These are phyloP conservation scores for Aphidius ervi DNA, from an alignment of 1,140 invertebrate genomes.

Conservation along the genomic window DNA sequence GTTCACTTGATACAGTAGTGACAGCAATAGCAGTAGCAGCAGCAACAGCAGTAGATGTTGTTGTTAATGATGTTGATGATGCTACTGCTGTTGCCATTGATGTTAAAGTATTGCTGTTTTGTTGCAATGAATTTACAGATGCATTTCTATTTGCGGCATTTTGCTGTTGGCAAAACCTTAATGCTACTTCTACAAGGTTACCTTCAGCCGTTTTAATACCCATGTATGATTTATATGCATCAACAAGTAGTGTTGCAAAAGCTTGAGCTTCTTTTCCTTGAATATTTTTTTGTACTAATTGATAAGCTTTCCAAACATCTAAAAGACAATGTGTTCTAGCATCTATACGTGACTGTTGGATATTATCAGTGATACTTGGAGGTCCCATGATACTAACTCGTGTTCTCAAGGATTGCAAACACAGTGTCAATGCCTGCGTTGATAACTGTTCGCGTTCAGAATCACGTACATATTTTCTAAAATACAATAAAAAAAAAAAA, in stretches of 20 bases:
- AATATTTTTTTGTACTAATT: slow-evolving; percentile 58
- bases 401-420: slow-evolving; percentile 59
- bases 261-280: slow-evolving; percentile 53
- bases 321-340: slow-evolving; percentile 51
- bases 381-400: slow-evolving; percentile 44
- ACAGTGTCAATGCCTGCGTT: slow-evolving; percentile 68
- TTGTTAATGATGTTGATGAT: not conserved
- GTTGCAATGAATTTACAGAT: slow-evolving; percentile 10
- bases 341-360: slow-evolving; percentile 30
- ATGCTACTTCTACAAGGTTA: slow-evolving; percentile 38
- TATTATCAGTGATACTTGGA: slow-evolving; percentile 26
- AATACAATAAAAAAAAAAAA: slow-evolving; percentile 24
- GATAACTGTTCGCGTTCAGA: slow-evolving; percentile 72
- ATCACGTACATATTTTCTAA: slow-evolving; percentile 76
- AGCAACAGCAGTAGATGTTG: not conserved
- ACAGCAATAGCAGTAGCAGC: not conserved
- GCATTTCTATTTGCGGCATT: slow-evolving; percentile 38
- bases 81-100: not conserved
- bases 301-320: slow-evolving; percentile 62
- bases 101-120: not conserved
- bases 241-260: slow-evolving; percentile 58
- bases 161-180: slow-evolving; percentile 43
- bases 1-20: slow-evolving; percentile 1
- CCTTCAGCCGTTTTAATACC: slow-evolving; percentile 45
- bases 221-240: slow-evolving; percentile 58